Evolutionary conservation across 2,888 invertebrate genomes (phyloP).

Genomic region (Chaetogeoica ovagalla): DNA sequence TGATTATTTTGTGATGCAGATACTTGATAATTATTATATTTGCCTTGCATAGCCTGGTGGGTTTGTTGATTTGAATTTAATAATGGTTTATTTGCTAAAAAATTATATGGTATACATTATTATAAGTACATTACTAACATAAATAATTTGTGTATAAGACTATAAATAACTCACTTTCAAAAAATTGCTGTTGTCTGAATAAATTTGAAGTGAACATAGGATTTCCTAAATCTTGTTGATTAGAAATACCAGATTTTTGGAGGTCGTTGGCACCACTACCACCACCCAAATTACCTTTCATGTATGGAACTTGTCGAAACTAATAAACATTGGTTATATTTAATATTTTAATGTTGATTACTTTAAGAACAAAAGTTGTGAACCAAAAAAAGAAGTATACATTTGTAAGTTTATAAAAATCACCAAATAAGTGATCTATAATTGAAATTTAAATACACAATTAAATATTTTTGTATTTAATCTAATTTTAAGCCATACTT

Average conservation of each 20-base stretch:
- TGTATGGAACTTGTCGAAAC: constrained; percentile 45
- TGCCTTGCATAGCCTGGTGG: constrained; percentile 47
- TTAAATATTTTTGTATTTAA: no score
- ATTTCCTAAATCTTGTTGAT: constrained; percentile 49
- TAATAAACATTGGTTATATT: not conserved
- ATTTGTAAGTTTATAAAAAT: no score
- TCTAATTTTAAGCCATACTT: no score
- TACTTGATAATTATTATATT: constrained; percentile 50
- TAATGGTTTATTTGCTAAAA: constrained; percentile 38
- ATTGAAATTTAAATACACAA: no score
- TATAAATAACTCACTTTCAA: constrained; percentile 22
- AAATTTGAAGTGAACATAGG: constrained; percentile 44
- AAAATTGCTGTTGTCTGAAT: constrained; percentile 48
- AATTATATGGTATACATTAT: not conserved
- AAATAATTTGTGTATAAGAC: not conserved
- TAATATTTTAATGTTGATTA: not conserved
- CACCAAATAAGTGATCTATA: no score
- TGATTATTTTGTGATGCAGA: constrained; percentile 50
- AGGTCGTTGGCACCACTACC: constrained; percentile 40
- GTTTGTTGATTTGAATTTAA: constrained; percentile 51
- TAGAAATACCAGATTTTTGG: constrained; percentile 48
- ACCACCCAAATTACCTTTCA: constrained; percentile 36
- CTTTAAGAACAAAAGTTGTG: no score
- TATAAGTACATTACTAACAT: not conserved
- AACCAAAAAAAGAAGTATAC: no score